Conservation (phyloP, 2,888 invertebrate genomes). For the Nemurella pictetii region DNA sequence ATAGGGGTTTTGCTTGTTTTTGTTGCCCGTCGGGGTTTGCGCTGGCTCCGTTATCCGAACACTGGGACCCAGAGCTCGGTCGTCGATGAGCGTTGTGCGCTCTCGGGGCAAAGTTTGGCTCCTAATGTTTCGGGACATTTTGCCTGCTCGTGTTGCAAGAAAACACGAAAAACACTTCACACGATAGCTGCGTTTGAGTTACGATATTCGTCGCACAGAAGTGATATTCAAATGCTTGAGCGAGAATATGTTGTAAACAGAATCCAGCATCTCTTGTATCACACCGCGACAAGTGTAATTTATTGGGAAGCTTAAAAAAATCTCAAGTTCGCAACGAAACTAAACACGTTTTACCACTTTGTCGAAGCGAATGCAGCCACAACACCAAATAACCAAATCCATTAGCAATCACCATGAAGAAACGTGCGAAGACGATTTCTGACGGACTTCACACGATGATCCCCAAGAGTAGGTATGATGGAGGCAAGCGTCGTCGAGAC, state of each 20-base stretch:
- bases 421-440: neutral
- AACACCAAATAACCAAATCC: neutral
- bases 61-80: neutral
- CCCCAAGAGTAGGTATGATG: too few relatives aligned
- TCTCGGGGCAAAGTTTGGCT: conserved; percentile 36
- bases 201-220: neutral
- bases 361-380: neutral
- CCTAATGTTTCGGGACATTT: neutral
- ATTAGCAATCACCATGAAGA: neutral
- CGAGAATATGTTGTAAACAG: neutral
- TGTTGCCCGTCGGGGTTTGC: neutral
- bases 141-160: neutral
- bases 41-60: neutral
- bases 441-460: too few relatives aligned
- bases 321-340: neutral
- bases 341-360: neutral
- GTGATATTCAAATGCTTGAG: neutral
- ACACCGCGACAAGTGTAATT: neutral
- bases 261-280: neutral
- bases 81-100: conserved; percentile 5
- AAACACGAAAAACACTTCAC: neutral
- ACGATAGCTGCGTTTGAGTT: neutral
- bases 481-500: too few relatives aligned
- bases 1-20: neutral
- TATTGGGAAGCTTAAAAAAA: neutral